phyloP scores from a whole-genome alignment of 1,140 invertebrate species.

The Thaumatotibia leucotreta region DNA sequence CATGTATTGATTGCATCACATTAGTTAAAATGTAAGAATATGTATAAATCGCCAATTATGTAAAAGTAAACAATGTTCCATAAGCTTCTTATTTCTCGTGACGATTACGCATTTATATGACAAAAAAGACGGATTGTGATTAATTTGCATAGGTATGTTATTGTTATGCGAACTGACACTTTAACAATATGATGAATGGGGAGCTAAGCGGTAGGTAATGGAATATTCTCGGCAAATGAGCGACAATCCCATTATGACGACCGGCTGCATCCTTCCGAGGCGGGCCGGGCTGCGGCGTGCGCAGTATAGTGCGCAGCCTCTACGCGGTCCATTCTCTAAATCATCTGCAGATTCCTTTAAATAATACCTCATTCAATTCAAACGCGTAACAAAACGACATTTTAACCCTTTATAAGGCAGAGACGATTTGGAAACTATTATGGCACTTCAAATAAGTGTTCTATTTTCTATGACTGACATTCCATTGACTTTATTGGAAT shows the following conservation, averaged over 20 bases:
- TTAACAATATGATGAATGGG: constrained; percentile 7
- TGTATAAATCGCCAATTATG: too few species aligned
- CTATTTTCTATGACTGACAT: too few species aligned
- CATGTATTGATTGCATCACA: too few species aligned
- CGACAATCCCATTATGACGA: constrained; percentile 15
- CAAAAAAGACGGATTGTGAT: background rate
- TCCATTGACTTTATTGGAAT: too few species aligned
- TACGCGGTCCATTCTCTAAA: constrained; percentile 6
- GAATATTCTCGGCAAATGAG: constrained; percentile 20
- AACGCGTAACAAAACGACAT: constrained; percentile 22
- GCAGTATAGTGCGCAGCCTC: background rate
- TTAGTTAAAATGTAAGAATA: too few species aligned
- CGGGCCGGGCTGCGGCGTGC: background rate
- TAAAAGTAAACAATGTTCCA: background rate
- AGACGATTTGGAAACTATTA: too few species aligned
- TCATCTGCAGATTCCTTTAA: background rate
- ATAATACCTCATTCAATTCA: constrained; percentile 18
- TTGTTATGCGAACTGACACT: background rate
- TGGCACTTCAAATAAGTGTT: too few species aligned
- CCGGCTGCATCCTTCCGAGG: background rate
- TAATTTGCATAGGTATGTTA: background rate
- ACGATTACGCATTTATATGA: background rate
- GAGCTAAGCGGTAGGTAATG: constrained; percentile 9
- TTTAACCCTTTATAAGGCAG: too few species aligned
- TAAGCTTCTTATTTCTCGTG: background rate